Percentiles rank a stretch among this genome's conserved stretches.
Conservation (phyloP, 2,113 vertebrate species). For the Malurus alboscapulatus region DNA sequence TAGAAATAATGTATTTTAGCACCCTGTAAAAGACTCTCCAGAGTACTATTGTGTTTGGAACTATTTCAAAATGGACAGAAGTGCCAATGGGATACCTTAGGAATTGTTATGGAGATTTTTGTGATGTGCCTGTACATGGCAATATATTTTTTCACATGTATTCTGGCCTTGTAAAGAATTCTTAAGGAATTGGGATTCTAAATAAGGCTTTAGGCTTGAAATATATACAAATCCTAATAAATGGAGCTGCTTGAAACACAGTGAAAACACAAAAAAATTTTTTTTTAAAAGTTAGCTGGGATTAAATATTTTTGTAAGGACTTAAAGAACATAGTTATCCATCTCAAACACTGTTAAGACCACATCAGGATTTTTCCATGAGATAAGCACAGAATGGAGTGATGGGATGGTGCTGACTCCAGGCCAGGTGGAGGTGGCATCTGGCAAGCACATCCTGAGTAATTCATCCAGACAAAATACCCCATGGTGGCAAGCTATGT, state of each 20-base stretch:
- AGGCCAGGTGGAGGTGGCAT: neutral
- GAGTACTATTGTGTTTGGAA: neutral
- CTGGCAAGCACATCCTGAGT: neutral
- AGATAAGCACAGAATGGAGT: neutral
- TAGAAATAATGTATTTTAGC: neutral
- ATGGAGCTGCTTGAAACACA: neutral
- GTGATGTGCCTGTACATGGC: fast-evolving
- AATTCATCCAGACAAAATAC: neutral
- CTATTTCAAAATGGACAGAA: neutral
- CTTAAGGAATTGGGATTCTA: neutral
- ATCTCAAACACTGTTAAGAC: neutral
- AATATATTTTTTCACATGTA: neutral
- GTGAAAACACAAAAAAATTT: neutral
- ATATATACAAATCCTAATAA: neutral
- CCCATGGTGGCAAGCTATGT: neutral
- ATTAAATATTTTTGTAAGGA: neutral
- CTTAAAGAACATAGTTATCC: neutral
- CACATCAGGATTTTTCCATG: neutral
- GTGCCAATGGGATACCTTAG: neutral
- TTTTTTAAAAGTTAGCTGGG: neutral
- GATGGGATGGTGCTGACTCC: neutral
- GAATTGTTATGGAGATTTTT: neutral
- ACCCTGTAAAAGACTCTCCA: neutral
- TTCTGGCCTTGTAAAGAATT: neutral
- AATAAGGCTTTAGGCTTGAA: neutral